Base-by-base conservation (phyloP, 2,113 vertebrate species). In the Nibea coibor region DNA sequence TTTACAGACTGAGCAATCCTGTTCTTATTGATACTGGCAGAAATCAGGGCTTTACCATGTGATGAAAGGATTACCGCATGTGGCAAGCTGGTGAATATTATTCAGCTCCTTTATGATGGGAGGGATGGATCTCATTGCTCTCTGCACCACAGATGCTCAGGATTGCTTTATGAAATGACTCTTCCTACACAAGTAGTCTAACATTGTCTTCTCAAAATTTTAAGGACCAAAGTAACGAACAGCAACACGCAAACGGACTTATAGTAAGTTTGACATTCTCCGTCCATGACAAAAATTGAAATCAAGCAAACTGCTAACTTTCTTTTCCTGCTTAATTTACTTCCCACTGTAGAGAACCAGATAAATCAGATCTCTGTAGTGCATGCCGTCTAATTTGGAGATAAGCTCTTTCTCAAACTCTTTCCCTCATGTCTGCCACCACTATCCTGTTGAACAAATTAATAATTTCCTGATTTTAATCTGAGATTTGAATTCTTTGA, bases 171-270 rank as follows among this genome's bases (percentile, higher is more conserved):
- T 90, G 53, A 88, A 82, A 81, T 88, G 82, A 85, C 24, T 85
- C 74, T 75, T 80, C 66, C 62, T 39, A 56, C 61, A 64, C 75
- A 72, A 78, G 42, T 84, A 88, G 91, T 87, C 91, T 96, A 90
- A 98, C 97, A 65, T 94, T 97, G 96, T 97, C 96, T 96, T 95
- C 83, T 95, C 83, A 93, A 95, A 94, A 95, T 95, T 95, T 96
- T 95, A 99, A 99, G 98, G 98, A 99, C 95, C 97, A 99, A 97
- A 97, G 95, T 99, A 99, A 97, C 96, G 96, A 97, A 94, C 98
- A 98, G 93, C 97, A 98, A 95, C 98, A 98, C 97, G 95, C 97
- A 97, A 95, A 99, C 97, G 98, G 98, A 99, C 95, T 98, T 92
- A 97, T 98, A 98, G 98, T 99, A 99, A 99, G 98, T 99, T 96